A percentile compares a stretch with the other conserved stretches of the same genome.
Evolutionary conservation across 2,797 vertebrate genomes (phyloP).

Genomic region (Chrysocyon brachyurus): DNA sequence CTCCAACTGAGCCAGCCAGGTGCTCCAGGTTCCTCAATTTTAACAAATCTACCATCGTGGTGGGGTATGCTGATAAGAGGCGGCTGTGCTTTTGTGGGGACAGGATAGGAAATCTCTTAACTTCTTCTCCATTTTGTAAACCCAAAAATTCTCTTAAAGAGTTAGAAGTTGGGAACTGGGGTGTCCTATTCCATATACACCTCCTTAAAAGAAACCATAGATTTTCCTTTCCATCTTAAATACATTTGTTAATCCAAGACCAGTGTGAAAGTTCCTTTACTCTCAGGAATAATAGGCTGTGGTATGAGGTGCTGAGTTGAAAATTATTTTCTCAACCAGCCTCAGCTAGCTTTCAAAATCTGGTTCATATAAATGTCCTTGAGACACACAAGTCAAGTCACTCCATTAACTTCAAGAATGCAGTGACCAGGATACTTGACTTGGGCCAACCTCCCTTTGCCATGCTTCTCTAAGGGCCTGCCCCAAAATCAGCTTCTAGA

Average conservation of each 20-base stretch:
- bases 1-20: neutral
- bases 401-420: neutral
- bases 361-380: neutral
- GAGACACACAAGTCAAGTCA: neutral
- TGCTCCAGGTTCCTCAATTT: neutral
- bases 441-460: neutral
- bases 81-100: neutral
- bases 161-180: neutral
- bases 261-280: neutral
- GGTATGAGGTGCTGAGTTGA: neutral
- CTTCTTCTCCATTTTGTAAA: neutral
- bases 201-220: neutral
- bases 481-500: neutral
- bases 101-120: neutral
- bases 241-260: neutral
- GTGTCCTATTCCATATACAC: neutral
- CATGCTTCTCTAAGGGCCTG: neutral
- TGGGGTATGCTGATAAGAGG: neutral
- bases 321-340: neutral
- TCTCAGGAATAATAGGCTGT: neutral
- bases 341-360: neutral
- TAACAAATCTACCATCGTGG: neutral
- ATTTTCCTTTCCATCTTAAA: slow-evolving; percentile 12
- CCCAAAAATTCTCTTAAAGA: neutral
- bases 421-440: neutral